Evolutionary conservation across 2,888 invertebrate genomes (phyloP).

Genomic region (Pseudoips prasinana): DNA sequence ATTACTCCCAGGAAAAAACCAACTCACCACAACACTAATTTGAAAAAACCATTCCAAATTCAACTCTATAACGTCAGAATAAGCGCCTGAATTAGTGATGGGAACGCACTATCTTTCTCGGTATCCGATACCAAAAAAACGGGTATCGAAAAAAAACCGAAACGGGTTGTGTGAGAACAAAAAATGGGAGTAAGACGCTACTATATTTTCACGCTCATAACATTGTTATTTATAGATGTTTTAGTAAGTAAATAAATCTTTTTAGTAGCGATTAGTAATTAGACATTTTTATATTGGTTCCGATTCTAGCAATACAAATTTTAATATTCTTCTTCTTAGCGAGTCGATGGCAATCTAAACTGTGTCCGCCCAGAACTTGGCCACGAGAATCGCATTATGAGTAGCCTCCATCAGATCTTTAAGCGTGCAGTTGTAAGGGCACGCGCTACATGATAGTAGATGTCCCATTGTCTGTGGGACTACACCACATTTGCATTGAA

Average conservation of each 20-base stretch:
- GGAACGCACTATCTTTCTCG: constrained; percentile 8
- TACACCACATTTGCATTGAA: no score
- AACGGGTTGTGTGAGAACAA: constrained; percentile 53
- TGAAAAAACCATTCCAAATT: constrained; percentile 14
- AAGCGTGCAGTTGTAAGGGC: no score
- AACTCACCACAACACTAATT: constrained; percentile 12
- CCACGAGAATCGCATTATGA: no score
- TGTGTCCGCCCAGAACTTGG: no score
- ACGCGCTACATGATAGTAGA: no score
- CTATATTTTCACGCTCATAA: constrained; percentile 33
- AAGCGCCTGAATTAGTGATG: constrained; percentile 22
- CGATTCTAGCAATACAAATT: no score
- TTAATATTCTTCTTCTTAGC: no score
- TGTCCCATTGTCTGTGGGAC: no score
- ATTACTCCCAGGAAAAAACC: constrained; percentile 26
- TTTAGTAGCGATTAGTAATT: constrained; percentile 14
- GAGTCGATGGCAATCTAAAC: no score
- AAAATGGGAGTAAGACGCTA: constrained; percentile 48
- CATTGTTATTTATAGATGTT: constrained; percentile 41
- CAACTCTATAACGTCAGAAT: constrained; percentile 16
- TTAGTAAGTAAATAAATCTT: constrained; percentile 29
- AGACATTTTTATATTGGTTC: no score
- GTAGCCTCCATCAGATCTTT: no score
- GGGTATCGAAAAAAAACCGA: constrained; percentile 34
- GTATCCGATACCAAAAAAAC: constrained; percentile 28